These are phyloP conservation scores for Muricea muricata DNA, from an alignment of 92 coral and sea anemone genomes.

Conservation along the genomic window DNA sequence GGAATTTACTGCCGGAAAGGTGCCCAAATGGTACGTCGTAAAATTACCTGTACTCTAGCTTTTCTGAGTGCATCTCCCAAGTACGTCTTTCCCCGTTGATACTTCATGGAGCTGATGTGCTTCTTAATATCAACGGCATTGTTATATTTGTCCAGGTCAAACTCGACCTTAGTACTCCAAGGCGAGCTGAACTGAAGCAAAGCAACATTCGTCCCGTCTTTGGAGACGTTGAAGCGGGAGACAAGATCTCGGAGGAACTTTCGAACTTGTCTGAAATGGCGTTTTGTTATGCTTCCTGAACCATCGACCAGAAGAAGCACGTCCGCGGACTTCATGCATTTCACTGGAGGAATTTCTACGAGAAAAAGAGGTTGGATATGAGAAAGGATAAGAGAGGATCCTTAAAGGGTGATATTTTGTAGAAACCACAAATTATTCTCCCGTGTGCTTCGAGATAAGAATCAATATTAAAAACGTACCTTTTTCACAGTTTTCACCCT, in stretches of 20 bases:
- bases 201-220: slow-evolving; percentile 25
- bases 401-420: too few relatives aligned
- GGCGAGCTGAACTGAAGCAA: slow-evolving; percentile 44
- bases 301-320: slow-evolving; percentile 37
- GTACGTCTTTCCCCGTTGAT: slow-evolving; percentile 28
- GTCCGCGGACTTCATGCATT: slow-evolving; percentile 35
- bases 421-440: too few relatives aligned
- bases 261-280: slow-evolving; percentile 5
- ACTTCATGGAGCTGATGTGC: slow-evolving; percentile 14
- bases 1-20: too few relatives aligned
- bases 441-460: too few relatives aligned
- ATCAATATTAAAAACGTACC: slow-evolving; percentile 7
- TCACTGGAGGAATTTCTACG: background rate
- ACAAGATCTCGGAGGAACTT: slow-evolving; percentile 31
- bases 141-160: slow-evolving; percentile 19
- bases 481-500: slow-evolving; percentile 34
- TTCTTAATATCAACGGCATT: background rate
- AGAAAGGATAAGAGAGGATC: too few relatives aligned
- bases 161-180: slow-evolving; percentile 27
- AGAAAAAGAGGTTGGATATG: background rate
- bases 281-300: slow-evolving; percentile 20
- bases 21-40: too few relatives aligned
- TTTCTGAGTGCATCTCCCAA: slow-evolving; percentile 32
- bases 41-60: slow-evolving; percentile 37
- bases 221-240: slow-evolving; percentile 31